phyloP scores from a whole-genome alignment of 1,140 invertebrate species.

The Lordiphosa mommai region DNA sequence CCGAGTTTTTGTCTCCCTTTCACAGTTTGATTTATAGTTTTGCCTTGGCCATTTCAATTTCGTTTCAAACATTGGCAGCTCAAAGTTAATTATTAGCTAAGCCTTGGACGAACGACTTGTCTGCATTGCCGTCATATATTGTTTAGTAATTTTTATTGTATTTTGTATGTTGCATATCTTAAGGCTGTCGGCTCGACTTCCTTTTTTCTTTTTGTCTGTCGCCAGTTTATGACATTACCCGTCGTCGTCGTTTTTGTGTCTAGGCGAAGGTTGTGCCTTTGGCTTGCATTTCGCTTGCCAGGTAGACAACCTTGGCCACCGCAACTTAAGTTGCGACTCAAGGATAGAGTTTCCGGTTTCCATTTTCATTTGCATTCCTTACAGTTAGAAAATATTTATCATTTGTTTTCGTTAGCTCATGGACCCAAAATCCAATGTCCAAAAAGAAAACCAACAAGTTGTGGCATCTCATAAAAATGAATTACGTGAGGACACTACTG shows the following conservation, averaged over 20 bases:
- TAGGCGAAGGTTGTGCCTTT: conserved; percentile 29
- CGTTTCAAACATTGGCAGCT: conserved; percentile 50
- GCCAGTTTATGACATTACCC: conserved; percentile 5
- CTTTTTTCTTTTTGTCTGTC: conserved; percentile 18
- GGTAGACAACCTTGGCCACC: conserved; percentile 47
- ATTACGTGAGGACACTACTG: conserved; percentile 37
- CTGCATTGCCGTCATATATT: conserved; percentile 47
- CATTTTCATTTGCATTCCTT: conserved; percentile 41
- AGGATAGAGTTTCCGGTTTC: conserved; percentile 3
- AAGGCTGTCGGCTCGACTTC: conserved; percentile 8
- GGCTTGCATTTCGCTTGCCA: conserved; percentile 15
- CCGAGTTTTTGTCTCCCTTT: too few relatives aligned
- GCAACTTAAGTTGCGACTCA: conserved; percentile 13
- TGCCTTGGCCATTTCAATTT: conserved; percentile 60
- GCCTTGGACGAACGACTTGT: conserved; percentile 50
- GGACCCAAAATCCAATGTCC: conserved; percentile 26
- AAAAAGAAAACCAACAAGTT: conserved; percentile 48
- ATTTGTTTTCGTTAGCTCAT: conserved; percentile 66
- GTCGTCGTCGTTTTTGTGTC: conserved; percentile 20
- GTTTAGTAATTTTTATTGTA: conserved; percentile 32
- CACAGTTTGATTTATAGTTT: conserved; percentile 10
- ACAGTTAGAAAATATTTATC: conserved; percentile 58
- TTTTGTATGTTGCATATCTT: conserved; percentile 11
- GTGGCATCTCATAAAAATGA: conserved; percentile 73
- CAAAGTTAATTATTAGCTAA: conserved; percentile 65